These are phyloP conservation scores for Motacilla alba DNA, from an alignment of 2,113 vertebrate species.

Conservation along the genomic window DNA sequence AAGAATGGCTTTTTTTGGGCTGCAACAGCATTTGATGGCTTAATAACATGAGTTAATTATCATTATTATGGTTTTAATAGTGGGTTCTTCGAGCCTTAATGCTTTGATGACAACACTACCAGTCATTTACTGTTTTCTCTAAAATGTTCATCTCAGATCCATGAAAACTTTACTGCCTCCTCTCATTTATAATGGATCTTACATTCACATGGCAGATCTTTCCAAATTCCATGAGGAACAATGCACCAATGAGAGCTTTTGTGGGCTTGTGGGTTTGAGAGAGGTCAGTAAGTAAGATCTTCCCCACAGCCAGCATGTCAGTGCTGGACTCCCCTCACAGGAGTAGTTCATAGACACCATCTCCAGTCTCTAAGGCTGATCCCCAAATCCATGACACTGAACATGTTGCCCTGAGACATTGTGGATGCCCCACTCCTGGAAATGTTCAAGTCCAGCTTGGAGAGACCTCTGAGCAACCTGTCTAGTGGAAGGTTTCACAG, in stretches of 20 bases:
- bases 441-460: not conserved
- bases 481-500: not conserved
- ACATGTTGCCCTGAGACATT: not conserved
- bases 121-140: not conserved
- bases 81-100: not conserved
- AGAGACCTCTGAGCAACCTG: not conserved
- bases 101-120: not conserved
- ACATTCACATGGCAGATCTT: not conserved
- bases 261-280: not conserved
- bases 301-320: not conserved
- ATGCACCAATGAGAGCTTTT: too few species aligned
- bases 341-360: not conserved
- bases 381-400: not conserved
- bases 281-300: not conserved
- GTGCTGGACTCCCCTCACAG: fast-evolving
- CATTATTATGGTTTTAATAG: not conserved
- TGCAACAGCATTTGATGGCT: not conserved
- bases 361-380: not conserved
- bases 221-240: not conserved
- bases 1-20: not conserved
- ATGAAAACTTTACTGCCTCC: not conserved
- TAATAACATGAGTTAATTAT: not conserved
- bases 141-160: not conserved
- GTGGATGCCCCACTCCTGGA: not conserved
- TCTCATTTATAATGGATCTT: not conserved